Conservation (phyloP, 2,113 vertebrate genomes). For the Zapornia atra region DNA sequence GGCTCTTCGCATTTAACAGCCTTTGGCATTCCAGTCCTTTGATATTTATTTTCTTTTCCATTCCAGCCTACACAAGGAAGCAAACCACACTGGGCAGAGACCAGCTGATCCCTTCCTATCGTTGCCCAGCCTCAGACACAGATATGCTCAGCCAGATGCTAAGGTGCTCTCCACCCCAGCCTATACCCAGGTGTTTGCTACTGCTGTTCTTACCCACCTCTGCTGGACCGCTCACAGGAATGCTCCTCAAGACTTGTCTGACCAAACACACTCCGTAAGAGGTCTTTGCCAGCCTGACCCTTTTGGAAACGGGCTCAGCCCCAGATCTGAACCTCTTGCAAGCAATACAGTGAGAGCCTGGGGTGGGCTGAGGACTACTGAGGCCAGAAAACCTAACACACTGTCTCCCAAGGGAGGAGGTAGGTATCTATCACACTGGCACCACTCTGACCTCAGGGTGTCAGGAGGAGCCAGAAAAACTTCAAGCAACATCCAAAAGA, state of each 20-base stretch:
- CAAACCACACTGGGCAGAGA: background rate
- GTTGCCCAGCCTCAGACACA: background rate
- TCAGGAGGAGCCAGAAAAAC: background rate
- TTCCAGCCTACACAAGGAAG: background rate
- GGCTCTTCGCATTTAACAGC: background rate
- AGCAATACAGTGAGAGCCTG: background rate
- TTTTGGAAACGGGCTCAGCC: background rate
- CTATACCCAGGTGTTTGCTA: background rate
- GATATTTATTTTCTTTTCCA: background rate
- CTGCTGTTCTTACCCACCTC: background rate
- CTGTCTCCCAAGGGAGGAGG: background rate
- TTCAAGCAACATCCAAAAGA: background rate
- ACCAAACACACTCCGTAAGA: background rate
- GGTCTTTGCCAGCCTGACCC: background rate
- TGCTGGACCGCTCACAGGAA: background rate
- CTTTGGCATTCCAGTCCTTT: background rate
- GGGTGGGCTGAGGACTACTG: background rate
- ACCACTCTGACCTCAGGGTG: background rate
- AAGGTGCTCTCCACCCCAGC: background rate
- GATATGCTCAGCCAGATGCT: rapidly evolving
- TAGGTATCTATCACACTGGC: background rate
- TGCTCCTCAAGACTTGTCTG: background rate
- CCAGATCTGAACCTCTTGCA: background rate
- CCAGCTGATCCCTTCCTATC: background rate
- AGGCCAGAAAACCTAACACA: background rate